Percentiles rank a stretch among this genome's conserved stretches.
Conservation (phyloP, 2,888 invertebrate genomes). For the Limenitis camilla region DNA sequence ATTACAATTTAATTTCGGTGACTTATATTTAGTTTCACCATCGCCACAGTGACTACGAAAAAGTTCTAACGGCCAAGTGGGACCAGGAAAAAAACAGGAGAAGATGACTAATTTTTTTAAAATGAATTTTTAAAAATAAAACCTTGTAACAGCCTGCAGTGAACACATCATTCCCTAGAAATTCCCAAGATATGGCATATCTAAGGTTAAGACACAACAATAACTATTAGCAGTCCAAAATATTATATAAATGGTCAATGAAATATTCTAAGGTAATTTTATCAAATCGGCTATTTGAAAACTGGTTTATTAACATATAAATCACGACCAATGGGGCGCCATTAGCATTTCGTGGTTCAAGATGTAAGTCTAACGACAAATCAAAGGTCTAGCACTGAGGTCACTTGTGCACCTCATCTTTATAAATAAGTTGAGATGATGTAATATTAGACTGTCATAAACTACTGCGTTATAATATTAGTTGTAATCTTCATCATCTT, state of each 20-base stretch:
- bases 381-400: slow-evolving; percentile 33
- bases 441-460: slow-evolving; percentile 37
- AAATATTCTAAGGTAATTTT: neutral
- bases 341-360: slow-evolving; percentile 6
- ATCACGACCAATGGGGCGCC: neutral
- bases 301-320: slow-evolving; percentile 10
- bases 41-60: no score
- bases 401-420: slow-evolving; percentile 48
- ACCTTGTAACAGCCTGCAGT: no score
- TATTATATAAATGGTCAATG: neutral
- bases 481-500: neutral
- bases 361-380: slow-evolving; percentile 10
- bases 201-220: no score
- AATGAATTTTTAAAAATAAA: no score
- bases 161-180: no score
- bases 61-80: no score
- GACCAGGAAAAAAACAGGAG: no score
- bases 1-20: no score
- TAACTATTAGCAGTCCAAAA: no score
- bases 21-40: no score
- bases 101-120: no score
- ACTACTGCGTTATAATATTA: slow-evolving; percentile 19
- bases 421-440: slow-evolving; percentile 49
- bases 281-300: neutral
- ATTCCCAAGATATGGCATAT: no score